Evolutionary conservation across 2,888 invertebrate species (phyloP), one percentile per base, ranked within the genome.

Genomic region (Rhamnusium bicolor): DNA sequence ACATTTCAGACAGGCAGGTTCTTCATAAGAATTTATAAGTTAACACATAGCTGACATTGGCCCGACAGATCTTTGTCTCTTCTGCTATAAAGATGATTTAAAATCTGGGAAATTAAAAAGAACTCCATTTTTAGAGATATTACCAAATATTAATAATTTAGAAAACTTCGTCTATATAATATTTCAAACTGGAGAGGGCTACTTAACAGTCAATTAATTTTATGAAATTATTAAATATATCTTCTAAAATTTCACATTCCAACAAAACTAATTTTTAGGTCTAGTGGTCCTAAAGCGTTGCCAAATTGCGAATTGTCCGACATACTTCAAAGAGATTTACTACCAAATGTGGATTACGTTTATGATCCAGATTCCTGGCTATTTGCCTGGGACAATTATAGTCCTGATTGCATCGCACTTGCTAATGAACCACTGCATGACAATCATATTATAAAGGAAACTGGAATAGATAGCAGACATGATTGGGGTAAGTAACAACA

Each of bases 231-330:
- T 24, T 24, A 24, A 24, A 2, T 24, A 24, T 67, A 5, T 18
- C 18, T 51, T 65, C 12, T 63, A 56, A n/a, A n/a, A 49, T 58
- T 69, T 62, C 53, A 29, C 21, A 6, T 24, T 4, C 24, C 6
- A 24, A 24, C 3, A 24, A 24, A 24, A 24, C 24, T 60, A 18
- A 12, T 19, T 82, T 84, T 69, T 78, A 87, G 86, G 66, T 81
- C 81, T 8, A 77, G 70, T 6, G 75, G 75, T 46, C 73, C 79
- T 27, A 79, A 82, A 56, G 79, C 79, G 27, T 76, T 75, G 0
- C 91, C 92, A 72, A 95, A 95, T 85, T 96, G 96, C 80, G 90
- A 94, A 47, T 90, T 96, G 66, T 95, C 95, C 0, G 95, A 95
- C 83, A 92, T 95, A 14, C 92, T 94, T 54, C 92, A 94, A 82